Evolutionary conservation across 1,140 invertebrate species (phyloP).

Genomic region (Bombus ignitus): DNA sequence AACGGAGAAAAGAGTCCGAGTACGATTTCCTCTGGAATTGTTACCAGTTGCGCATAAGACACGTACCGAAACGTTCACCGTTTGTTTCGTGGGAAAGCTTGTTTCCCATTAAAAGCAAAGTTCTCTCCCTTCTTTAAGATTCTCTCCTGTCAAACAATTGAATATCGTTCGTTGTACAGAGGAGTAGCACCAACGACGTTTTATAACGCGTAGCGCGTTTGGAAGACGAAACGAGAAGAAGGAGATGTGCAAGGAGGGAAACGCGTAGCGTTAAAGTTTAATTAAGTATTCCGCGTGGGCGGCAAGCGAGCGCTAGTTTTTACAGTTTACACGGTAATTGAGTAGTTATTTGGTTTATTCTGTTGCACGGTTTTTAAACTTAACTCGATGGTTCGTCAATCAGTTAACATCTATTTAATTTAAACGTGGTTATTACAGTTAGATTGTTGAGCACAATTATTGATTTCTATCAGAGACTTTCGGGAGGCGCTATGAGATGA

Average conservation of each 20-base stretch:
- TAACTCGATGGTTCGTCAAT: slow-evolving; percentile 56
- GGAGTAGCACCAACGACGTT: slow-evolving; percentile 3
- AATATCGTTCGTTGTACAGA: slow-evolving; percentile 25
- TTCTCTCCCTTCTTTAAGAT: slow-evolving; percentile 1
- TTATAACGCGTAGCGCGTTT: not conserved
- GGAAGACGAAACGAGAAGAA: slow-evolving; percentile 51
- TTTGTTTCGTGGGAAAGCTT: not conserved
- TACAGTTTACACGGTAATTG: slow-evolving; percentile 45
- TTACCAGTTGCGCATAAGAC: not conserved
- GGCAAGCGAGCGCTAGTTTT: slow-evolving; percentile 44
- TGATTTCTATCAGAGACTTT: slow-evolving; percentile 82
- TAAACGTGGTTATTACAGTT: slow-evolving; percentile 82
- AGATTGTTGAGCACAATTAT: slow-evolving; percentile 82
- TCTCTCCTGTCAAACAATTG: slow-evolving; percentile 32
- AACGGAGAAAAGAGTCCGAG: not conserved
- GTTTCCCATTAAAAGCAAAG: slow-evolving; percentile 13
- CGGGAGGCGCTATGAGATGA: slow-evolving; percentile 80
- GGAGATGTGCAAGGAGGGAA: slow-evolving; percentile 32
- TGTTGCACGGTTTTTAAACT: slow-evolving; percentile 49
- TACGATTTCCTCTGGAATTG: not conserved
- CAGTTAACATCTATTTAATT: slow-evolving; percentile 70
- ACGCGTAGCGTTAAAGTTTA: slow-evolving; percentile 14
- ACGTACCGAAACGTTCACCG: not conserved
- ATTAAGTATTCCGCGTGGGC: slow-evolving; percentile 52
- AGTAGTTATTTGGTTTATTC: slow-evolving; percentile 46